Base-by-base conservation (phyloP, 1,140 invertebrate genomes). In the Brachionus manjavacas region DNA sequence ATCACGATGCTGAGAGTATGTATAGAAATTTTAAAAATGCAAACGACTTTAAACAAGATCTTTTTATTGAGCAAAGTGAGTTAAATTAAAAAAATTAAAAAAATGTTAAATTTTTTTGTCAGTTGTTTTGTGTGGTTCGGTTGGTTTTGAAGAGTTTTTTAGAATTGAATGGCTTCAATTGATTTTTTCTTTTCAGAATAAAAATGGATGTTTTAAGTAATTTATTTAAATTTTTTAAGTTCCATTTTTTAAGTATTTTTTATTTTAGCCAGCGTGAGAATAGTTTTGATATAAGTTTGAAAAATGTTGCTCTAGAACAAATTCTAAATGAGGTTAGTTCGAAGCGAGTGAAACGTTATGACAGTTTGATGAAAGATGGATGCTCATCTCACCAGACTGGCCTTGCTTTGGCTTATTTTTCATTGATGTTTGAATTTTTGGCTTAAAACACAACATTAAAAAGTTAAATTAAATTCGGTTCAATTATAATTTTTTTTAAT, bases 61-160 rank as follows among this genome's bases (percentile, higher is more conserved):
- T 83, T 31, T 83, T 83, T 55, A 68, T 83, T 12, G 81, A 83
- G 68, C 81, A 83, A 68, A n/a, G 79, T 81, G 41, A 39, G 4
- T 43, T 41, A 72, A 72, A 35, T 6, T 20, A 16, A 72, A 39
- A 72, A 35, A 35, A 9, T 43, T 41, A 20, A 41, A 41, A 16
- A 20, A 39, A 72, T 1, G 6, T n/a, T 72, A 11, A 25, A 49
- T 76, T n/a, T 49, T 49, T 49, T 49, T 49, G 12, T 14, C 52
- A 83, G 39, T 39, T 28, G n/a, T 83, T 16, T 83, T 83, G 23
- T 83, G 81, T 35, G 16, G 46, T n/a, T 55, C 49, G 35, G 4
- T 83, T 11, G 64, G 64, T 1, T 83, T 70, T 46, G 35, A 70
- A 8, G 81, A 83, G 39, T 83, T 83, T 83, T 55, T 83, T 31